Percentiles rank a stretch among this genome's conserved stretches.
These are phyloP conservation scores for Theristicus caerulescens DNA, from an alignment of 2,113 vertebrate genomes.

Conservation along the genomic window DNA sequence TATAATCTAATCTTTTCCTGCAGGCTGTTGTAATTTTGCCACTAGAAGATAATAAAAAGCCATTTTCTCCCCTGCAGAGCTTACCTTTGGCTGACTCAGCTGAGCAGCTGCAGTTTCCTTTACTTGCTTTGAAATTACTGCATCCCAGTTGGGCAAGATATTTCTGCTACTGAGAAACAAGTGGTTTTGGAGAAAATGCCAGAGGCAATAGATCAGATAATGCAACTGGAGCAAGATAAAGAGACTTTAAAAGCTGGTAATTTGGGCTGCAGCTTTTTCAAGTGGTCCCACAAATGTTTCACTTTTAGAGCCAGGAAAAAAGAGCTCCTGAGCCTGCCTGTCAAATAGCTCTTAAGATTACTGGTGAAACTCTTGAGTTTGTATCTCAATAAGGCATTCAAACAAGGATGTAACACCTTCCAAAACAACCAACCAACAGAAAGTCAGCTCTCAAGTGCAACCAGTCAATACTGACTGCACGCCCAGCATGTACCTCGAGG, in stretches of 20 bases:
- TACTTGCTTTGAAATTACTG: constrained; percentile 49
- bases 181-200: constrained; percentile 29
- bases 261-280: neutral
- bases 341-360: neutral
- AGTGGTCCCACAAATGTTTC: constrained; percentile 2
- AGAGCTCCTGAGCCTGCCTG: neutral
- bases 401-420: neutral
- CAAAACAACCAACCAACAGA: neutral
- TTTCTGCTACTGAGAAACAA: constrained; percentile 38
- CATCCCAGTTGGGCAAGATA: constrained; percentile 40
- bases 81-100: constrained; percentile 67
- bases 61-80: constrained; percentile 56
- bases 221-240: neutral
- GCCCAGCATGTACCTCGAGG: fast-evolving
- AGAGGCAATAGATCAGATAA: constrained; percentile 8
- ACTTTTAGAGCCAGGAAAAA: neutral
- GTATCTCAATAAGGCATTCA: neutral
- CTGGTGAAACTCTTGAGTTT: neutral
- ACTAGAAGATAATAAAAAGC: constrained; percentile 60
- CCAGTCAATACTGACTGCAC: neutral
- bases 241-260: neutral
- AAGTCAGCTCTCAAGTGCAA: neutral
- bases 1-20: constrained; percentile 56
- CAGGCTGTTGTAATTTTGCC: constrained; percentile 46
- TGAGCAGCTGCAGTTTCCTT: constrained; percentile 54